Evolutionary conservation across 2,888 invertebrate species (phyloP), one percentile per base, ranked within the genome.

Genomic region (Aromia moschata): DNA sequence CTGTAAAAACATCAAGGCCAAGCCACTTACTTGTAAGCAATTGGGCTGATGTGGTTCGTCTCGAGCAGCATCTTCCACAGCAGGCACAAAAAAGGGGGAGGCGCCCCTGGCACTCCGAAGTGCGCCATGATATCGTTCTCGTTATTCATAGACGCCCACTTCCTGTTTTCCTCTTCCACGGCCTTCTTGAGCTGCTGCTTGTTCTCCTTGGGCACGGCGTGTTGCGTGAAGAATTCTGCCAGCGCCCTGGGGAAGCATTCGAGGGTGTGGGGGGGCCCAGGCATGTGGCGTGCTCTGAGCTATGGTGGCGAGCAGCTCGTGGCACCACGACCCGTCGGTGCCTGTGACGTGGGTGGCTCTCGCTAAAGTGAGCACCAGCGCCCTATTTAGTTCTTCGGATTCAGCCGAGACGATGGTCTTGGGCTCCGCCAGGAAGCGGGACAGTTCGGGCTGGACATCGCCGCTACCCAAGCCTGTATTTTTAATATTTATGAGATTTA

Each of bases 111-210:
- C 12, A 94, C 92, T 0, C 96, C 94, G 78, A 98, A 98, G 79
- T 98, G 97, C 0, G 94, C 91, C 72, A 98, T 94, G 36, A 96
- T 94, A 77, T 97, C 97, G 77, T 94, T 95, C 77, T 98, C 97
- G 79, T 96, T 97, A 38, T 91, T 94, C 96, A 98, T 97, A 0
- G 94, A 93, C 38, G 91, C 92, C 96, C 96, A 97, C 78, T 96
- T 97, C 64, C 96, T 86, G 76, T 96, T 97, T 76, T 98, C 98
- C 74, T 96, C 95, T 73, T 96, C 96, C 0, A 96, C 95, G 0
- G 93, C 92, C 81, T 94, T 94, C 80, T 94, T 96, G 0, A 97
- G 82, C 64, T 93, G 87, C 73, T 92, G 92, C 75, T 96, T 96
- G 77, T 96, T 95, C 77, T 96, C 96, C 75, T 91, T 89, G 0